A percentile compares a stretch with the other conserved stretches of the same genome.
Conservation (phyloP, 2,888 invertebrate species). For the Scaptomyza caliginosa region DNA sequence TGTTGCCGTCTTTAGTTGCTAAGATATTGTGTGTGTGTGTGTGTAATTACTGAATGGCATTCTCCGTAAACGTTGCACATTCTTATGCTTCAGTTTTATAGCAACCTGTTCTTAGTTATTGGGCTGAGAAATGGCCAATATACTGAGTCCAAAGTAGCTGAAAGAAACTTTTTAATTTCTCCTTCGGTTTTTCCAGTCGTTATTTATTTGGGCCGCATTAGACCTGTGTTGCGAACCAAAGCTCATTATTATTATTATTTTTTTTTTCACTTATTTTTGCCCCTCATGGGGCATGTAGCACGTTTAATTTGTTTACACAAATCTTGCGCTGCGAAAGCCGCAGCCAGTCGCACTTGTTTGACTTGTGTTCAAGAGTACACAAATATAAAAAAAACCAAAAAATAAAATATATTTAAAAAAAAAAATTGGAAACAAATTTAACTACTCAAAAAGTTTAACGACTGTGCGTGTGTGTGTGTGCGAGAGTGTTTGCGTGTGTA, state of each 20-base stretch:
- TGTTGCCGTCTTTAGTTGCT: conserved; percentile 11
- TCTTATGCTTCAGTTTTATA: conserved; percentile 49
- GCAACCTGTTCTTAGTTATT: conserved; percentile 26
- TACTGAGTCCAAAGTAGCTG: conserved; percentile 19
- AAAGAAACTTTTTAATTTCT: conserved; percentile 44
- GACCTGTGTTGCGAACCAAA: conserved; percentile 21
- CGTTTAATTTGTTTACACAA: conserved; percentile 73
- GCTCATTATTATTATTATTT: conserved; percentile 34
- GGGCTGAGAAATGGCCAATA: conserved; percentile 30
- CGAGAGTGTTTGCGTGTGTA: conserved; percentile 41
- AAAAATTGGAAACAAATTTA: conserved; percentile 58
- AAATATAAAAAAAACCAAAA: conserved; percentile 18
- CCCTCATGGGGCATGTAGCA: conserved; percentile 26
- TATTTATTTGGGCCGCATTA: conserved; percentile 56
- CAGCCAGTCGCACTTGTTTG: conserved; percentile 33
- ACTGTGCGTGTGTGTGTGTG: conserved; percentile 1
- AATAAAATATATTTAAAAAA: conserved; percentile 30
- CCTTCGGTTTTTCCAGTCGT: conserved; percentile 15
- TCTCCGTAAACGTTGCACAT: conserved; percentile 17
- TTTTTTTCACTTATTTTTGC: conserved; percentile 6
- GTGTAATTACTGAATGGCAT: conserved; percentile 40
- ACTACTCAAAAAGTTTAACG: conserved; percentile 48
- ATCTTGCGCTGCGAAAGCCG: conserved; percentile 43
- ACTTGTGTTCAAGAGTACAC: conserved; percentile 26
- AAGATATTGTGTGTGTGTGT: conserved; percentile 38